Base-by-base conservation (phyloP, 1,140 invertebrate genomes). In the Bathynomus jamesi region DNA sequence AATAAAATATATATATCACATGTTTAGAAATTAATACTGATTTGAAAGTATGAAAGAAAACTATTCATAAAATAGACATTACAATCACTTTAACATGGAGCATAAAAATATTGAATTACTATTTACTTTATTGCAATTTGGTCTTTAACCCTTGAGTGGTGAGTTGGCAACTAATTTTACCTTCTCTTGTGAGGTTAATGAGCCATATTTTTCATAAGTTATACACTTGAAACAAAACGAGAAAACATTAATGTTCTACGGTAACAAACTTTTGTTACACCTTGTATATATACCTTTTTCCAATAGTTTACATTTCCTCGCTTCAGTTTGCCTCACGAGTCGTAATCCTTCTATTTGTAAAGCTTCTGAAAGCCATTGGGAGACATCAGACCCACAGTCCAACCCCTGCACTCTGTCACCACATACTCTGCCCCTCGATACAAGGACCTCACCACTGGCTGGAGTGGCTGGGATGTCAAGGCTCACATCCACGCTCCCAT, bases 361-460 rank as follows among this genome's bases (percentile, higher is more conserved):
- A 78, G 81, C 71, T 61, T 68, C 17, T 24, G 76, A 67, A 21
- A 96, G 81, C 94, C 94, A 96, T 68, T 86, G 81, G 0, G 89
- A 87, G 21, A 90, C 87, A 76, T 87, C 85, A 27, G 89, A 85
- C 2, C 95, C 95, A 83, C 93, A 96, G 81, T 96, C 92, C 65
- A 85, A 83, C 1, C 91, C 91, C 78, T 88, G 83, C 0, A 96
- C 85, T 77, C 86, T 86, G 79, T 94, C 91, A 17, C 89, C 88
- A 80, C 94, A 96, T n/a, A 96, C 88, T 86, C 92, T 92, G 78
- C 74, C 76, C 29, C 74, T 61, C 32, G 4, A 24, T 30, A 30
- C 65, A 67, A 8, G 65, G 65, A n/a, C n/a, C n/a, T n/a, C n/a
- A n/a, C n/a, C n/a, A n/a, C n/a, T n/a, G n/a, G n/a, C n/a, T n/a